phyloP scores from a whole-genome alignment of 1,140 invertebrate species.

The Euura lappo region DNA sequence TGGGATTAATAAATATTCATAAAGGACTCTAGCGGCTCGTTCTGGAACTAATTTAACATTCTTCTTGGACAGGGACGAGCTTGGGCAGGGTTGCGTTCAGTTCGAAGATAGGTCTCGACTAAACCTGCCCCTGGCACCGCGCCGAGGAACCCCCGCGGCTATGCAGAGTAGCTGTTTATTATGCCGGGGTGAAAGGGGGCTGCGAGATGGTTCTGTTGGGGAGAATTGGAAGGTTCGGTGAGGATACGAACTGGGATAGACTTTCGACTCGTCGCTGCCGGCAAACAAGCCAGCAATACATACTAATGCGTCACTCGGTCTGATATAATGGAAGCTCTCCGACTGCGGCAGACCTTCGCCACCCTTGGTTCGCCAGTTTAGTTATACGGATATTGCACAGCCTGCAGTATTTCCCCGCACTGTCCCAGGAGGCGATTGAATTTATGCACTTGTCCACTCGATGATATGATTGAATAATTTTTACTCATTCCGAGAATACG shows the following conservation, averaged over 20 bases:
- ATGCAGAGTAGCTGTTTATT: conserved; percentile 16
- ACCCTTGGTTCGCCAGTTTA: background rate
- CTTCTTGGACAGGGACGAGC: conserved; percentile 9
- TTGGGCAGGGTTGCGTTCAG: background rate
- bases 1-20: conserved; percentile 9
- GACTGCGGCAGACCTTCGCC: conserved; percentile 3
- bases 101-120: background rate
- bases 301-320: background rate
- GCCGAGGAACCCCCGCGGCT: conserved; percentile 8
- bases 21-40: conserved; percentile 4
- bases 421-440: background rate
- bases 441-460: background rate
- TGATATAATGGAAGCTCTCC: background rate
- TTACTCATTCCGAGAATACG: too few relatives aligned
- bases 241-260: conserved; percentile 3
- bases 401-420: background rate
- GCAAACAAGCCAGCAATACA: conserved; percentile 1
- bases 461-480: background rate
- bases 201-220: background rate
- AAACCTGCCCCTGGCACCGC: background rate
- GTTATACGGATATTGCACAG: background rate
- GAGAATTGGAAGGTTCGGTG: background rate
- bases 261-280: conserved; percentile 1
- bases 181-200: background rate
- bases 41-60: conserved; percentile 12